Evolutionary conservation across 2,888 invertebrate species (phyloP), one percentile per base, ranked within the genome.

Genomic region (Pristionchus fissidentatus): DNA sequence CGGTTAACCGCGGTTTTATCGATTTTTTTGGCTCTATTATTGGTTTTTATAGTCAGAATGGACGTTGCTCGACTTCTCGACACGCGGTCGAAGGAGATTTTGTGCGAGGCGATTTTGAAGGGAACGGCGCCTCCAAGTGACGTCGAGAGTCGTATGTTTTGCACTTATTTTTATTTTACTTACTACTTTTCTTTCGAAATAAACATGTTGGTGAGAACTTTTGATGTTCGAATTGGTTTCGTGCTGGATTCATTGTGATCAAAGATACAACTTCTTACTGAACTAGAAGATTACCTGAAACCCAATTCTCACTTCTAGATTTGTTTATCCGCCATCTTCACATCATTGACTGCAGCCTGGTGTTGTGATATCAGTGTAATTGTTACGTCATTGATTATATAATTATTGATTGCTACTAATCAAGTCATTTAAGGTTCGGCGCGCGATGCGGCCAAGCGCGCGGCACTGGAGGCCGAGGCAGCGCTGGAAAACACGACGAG

Each of bases 101-200:
- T 70, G 26, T 32, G 35, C 26, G n/a, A 70, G 70, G 70, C 70
- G n/a, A 43, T 70, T 41, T 41, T 70, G 26, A 70, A 41, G 70
- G 70, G 41, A 35, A 26, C 26, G 26, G 70, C 38, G 26, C n/a
- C 41, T 38, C 70, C 70, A n/a, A 70, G 70, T 26, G 70, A 70
- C 8, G 41, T 70, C 10, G 70, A 70, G 41, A 70, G 41, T 26
- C 70, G 70, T 70, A 13, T 41, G 70, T 70, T 41, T 60, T n/a
- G n/a, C 32, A 3, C 26, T 70, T 13, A 0, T 43, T 70, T 43
- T 15, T 66, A 13, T 1, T 19, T 26, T n/a, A 7, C 41, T 66
- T n/a, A 4, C 35, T 35, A 8, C 32, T 29, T 15, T 52, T 52
- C 52, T 52, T 52, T n/a, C 52, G n/a, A n/a, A n/a, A n/a, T n/a